These are phyloP conservation scores for Phengaris arion DNA, from an alignment of 2,888 invertebrate genomes.

Conservation along the genomic window DNA sequence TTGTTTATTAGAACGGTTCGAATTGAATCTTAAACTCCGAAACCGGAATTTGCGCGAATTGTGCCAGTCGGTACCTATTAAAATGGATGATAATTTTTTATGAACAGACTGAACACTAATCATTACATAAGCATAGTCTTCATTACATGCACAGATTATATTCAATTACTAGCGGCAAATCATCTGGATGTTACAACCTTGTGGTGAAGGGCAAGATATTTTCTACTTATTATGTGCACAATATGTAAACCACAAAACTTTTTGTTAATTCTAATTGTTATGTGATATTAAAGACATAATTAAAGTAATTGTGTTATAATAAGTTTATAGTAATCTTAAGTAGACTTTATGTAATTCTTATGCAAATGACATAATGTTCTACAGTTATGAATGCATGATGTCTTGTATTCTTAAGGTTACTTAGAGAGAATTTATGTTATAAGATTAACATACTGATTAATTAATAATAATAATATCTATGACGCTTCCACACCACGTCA, in stretches of 20 bases:
- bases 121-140: background rate
- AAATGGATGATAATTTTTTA: background rate
- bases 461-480: background rate
- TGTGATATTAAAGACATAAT: background rate
- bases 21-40: too few relatives aligned
- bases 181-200: constrained; percentile 6
- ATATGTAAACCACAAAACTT: background rate
- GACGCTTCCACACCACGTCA: too few relatives aligned
- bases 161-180: constrained; percentile 8
- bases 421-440: background rate
- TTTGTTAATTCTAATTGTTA: background rate
- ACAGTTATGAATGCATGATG: background rate
- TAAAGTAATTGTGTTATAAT: background rate
- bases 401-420: background rate
- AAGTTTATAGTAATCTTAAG: background rate
- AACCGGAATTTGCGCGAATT: too few relatives aligned
- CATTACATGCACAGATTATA: constrained; percentile 1
- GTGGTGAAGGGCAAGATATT: background rate
- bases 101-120: background rate
- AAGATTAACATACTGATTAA: background rate
- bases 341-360: background rate
- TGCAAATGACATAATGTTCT: background rate
- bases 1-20: too few relatives aligned
- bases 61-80: background rate
- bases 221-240: background rate